phyloP scores from a whole-genome alignment of 2,113 vertebrate genomes.

The Antigone vipio region DNA sequence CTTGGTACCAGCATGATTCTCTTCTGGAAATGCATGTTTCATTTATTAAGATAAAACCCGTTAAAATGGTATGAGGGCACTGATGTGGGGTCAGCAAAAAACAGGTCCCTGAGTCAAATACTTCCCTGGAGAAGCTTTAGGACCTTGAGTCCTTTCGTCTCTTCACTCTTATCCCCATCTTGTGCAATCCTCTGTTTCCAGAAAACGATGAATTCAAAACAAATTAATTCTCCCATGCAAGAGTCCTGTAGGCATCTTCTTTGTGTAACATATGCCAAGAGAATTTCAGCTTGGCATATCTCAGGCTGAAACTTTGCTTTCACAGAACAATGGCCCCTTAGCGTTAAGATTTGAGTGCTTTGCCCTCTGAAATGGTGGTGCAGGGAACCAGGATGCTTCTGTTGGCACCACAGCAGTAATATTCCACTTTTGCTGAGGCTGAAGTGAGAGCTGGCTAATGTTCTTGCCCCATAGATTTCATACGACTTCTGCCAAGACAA shows the following conservation, averaged over 20 bases:
- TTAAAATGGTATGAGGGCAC: not conserved
- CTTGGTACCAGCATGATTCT: not conserved
- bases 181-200: slow-evolving; percentile 14
- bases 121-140: not conserved
- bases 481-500: not conserved
- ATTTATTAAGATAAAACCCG: not conserved
- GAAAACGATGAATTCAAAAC: not conserved
- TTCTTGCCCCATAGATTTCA: not conserved
- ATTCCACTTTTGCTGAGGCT: not conserved
- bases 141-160: not conserved
- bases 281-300: not conserved
- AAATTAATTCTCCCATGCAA: not conserved
- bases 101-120: not conserved
- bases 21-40: not conserved
- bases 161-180: not conserved
- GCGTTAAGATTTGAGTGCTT: not conserved
- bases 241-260: not conserved
- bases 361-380: not conserved
- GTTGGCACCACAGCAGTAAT: not conserved
- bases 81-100: not conserved
- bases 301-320: not conserved
- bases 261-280: not conserved
- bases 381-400: not conserved
- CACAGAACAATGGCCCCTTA: not conserved
- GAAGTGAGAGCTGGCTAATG: not conserved